These are phyloP conservation scores for Acomys russatus DNA, from an alignment of 2,797 vertebrate species.

Conservation along the genomic window DNA sequence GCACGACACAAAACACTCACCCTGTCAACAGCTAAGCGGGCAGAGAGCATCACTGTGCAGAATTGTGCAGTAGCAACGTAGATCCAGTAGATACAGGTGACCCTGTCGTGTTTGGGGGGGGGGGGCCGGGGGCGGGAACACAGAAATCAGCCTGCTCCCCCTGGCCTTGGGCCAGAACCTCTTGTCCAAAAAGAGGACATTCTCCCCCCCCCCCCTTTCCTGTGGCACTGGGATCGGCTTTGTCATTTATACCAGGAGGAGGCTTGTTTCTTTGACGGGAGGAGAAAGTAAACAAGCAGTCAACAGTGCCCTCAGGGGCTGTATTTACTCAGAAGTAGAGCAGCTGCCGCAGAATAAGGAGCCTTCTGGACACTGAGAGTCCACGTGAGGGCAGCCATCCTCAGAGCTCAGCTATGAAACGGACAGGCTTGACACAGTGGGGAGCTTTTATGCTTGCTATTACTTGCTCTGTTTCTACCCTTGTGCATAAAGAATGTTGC, in stretches of 20 bases:
- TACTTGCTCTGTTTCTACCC: neutral
- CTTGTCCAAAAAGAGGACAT: neutral
- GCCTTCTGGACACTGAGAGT: neutral
- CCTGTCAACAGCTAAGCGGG: neutral
- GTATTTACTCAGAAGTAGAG: neutral
- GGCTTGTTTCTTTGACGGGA: constrained; percentile 6
- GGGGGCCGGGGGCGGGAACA: neutral
- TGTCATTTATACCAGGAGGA: neutral
- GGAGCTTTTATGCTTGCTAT: neutral
- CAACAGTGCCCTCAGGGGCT: neutral
- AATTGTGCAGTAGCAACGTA: neutral
- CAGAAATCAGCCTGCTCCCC: neutral
- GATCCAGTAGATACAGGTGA: fast-evolving
- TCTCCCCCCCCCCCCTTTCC: neutral
- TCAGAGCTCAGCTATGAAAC: neutral
- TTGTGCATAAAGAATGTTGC: neutral
- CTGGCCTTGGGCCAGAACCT: neutral
- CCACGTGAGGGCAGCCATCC: neutral
- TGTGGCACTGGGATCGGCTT: neutral
- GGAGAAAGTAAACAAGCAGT: neutral
- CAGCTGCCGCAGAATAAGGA: neutral
- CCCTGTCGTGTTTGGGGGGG: neutral
- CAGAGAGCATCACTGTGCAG: neutral
- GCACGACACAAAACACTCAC: neutral
- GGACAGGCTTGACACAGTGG: no score